phyloP scores from a whole-genome alignment of 1,140 invertebrate genomes.

The Acyrthosiphon pisum region DNA sequence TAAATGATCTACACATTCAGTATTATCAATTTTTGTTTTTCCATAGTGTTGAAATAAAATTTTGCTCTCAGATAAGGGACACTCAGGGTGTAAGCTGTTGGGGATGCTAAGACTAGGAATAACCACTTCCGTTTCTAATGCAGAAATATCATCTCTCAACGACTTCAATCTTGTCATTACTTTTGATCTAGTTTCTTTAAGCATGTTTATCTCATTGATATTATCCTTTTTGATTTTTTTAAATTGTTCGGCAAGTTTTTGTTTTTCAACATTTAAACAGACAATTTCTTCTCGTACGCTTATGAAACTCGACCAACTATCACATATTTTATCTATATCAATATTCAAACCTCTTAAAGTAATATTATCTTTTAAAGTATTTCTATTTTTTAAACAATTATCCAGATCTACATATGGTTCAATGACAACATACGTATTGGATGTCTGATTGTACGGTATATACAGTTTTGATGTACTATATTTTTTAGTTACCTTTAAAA shows the following conservation, averaged over 20 bases:
- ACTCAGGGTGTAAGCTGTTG: conserved; percentile 70
- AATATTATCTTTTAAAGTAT: conserved; percentile 66
- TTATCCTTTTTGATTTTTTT: conserved; percentile 61
- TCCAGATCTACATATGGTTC: conserved; percentile 71
- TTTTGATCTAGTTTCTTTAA: conserved; percentile 65
- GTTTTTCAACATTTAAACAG: conserved; percentile 64
- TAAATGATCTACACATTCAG: conserved; percentile 65
- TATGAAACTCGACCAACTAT: conserved; percentile 67
- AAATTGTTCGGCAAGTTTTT: conserved; percentile 61
- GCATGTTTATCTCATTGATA: conserved; percentile 62
- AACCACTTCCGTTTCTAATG: conserved; percentile 70
- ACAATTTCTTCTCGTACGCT: conserved; percentile 63
- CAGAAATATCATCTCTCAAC: conserved; percentile 68
- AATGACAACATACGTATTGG: conserved; percentile 68
- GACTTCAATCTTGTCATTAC: conserved; percentile 70
- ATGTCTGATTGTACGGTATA: conserved; percentile 70
- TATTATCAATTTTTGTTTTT: conserved; percentile 60
- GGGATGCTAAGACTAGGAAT: conserved; percentile 70
- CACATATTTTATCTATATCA: conserved; percentile 64
- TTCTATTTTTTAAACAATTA: conserved; percentile 64
- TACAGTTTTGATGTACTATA: conserved; percentile 68
- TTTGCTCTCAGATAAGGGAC: conserved; percentile 64
- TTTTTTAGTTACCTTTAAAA: conserved; percentile 42
- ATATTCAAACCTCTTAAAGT: conserved; percentile 64
- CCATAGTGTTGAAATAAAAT: conserved; percentile 65